Conservation (phyloP, 2,888 invertebrate species). For the Drosophila formosana region DNA sequence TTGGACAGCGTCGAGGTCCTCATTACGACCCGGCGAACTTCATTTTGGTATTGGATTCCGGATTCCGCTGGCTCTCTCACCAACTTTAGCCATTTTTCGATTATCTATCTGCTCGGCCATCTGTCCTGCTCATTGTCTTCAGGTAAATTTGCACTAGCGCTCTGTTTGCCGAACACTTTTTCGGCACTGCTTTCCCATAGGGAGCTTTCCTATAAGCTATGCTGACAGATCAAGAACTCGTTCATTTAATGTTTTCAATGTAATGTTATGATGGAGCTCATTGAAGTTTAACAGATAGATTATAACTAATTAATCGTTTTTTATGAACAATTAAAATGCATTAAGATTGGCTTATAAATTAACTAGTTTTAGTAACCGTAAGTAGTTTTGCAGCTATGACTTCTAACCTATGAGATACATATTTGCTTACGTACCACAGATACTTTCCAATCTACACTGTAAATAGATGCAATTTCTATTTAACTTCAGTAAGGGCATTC, state of each 20-base stretch:
- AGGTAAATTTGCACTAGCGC: constrained; percentile 70
- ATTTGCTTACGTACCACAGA: too few species aligned
- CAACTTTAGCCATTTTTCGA: constrained; percentile 66
- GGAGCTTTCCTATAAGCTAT: constrained; percentile 1
- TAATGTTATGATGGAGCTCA: too few species aligned
- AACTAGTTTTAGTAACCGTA: too few species aligned
- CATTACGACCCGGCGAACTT: constrained; percentile 60
- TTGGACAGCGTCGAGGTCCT: constrained; percentile 31
- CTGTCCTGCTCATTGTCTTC: constrained; percentile 48
- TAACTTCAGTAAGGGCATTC: constrained; percentile 5
- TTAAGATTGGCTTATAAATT: too few species aligned
- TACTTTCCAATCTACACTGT: not conserved
- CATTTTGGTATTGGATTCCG: constrained; percentile 47
- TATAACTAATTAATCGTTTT: too few species aligned
- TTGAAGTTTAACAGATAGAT: too few species aligned
- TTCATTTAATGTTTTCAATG: too few species aligned
- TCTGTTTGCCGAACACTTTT: constrained; percentile 51
- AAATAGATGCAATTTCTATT: not conserved
- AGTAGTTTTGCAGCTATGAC: too few species aligned
- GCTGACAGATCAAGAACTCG: not conserved
- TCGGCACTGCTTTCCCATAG: not conserved
- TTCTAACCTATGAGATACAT: too few species aligned
- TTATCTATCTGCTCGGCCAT: constrained; percentile 55
- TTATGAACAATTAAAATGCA: too few species aligned
- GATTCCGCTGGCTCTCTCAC: constrained; percentile 4